Evolutionary conservation across 2,113 vertebrate genomes (phyloP), one percentile per base, ranked within the genome.

Genomic region (Nothocercus nigrocapillus): DNA sequence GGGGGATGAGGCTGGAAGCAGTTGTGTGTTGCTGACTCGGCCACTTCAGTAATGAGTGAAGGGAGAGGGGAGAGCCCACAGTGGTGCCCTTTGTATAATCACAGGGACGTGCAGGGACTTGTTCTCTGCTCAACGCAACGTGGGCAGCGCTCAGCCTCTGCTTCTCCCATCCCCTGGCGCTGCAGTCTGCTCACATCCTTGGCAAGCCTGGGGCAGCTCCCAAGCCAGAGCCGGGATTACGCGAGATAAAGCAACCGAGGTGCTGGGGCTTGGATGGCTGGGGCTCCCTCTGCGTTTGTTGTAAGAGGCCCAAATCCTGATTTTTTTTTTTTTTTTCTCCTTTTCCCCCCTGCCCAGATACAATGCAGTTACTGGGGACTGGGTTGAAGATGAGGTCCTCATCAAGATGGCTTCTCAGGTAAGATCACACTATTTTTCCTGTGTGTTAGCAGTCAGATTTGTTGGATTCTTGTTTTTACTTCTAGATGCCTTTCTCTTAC

Each of bases 401-500:
- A 98, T 99, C 96, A 99, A 99, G 97, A 99, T 99, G 99, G 98
- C 98, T 1, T 93, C 98, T 44, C 98, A 99, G 98, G 99, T 99
- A 97, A 96, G 96, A 94, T 94, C 59, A 30, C 4, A 2, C 24
- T 76, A 15, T 90, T 24, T 32, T 58, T 89, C 45, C 15, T 62
- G 42, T 77, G 80, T 68, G 19, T 72, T n/a, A 38, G 49, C 44
- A 80, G 24, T 38, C 42, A 88, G 34, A 53, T 87, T 24, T 87
- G 21, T 79, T 0, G 24, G 45, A 80, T 80, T 13, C 42, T 75
- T 86, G 51, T 40, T 84, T 8, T 68, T 75, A 47, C 27, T 90
- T 42, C 24, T 68, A 77, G 34, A 61, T 78, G 1, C 34, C 76
- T 67, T 77, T 21, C 28, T 75, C 4, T 2, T 38, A 20, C 2